Evolutionary conservation across 2,113 vertebrate species (phyloP).

Genomic region (Suricata suricatta): DNA sequence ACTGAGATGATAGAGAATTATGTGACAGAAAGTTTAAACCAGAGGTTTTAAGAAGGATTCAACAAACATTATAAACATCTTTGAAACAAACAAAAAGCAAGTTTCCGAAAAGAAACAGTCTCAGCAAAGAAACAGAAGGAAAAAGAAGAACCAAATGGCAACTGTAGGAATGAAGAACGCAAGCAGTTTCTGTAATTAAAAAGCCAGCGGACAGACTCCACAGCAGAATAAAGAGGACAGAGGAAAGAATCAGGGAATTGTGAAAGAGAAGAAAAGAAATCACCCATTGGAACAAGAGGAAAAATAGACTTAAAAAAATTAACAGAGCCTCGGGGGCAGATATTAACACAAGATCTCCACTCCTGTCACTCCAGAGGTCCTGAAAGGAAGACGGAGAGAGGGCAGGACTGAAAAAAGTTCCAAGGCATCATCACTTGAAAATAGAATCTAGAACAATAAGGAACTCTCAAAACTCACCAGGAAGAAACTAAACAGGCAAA

Average conservation of each 20-base stretch:
- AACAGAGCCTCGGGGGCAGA: background rate
- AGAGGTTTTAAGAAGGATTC: background rate
- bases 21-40: background rate
- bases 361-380: background rate
- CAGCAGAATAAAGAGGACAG: background rate
- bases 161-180: background rate
- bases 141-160: background rate
- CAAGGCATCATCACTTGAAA: background rate
- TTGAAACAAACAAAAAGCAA: slow-evolving; percentile 6
- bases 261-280: background rate
- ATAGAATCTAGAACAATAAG: background rate
- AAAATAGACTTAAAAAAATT: background rate
- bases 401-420: background rate
- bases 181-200: background rate
- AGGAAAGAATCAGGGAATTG: background rate
- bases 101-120: background rate
- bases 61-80: background rate
- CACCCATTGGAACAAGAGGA: background rate
- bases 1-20: background rate
- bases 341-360: background rate
- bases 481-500: background rate
- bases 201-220: background rate
- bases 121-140: background rate
- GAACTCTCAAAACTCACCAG: background rate
- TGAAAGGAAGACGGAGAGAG: background rate